These are phyloP conservation scores for Oostethus manadensis DNA, from an alignment of 2,113 vertebrate species.

Conservation along the genomic window DNA sequence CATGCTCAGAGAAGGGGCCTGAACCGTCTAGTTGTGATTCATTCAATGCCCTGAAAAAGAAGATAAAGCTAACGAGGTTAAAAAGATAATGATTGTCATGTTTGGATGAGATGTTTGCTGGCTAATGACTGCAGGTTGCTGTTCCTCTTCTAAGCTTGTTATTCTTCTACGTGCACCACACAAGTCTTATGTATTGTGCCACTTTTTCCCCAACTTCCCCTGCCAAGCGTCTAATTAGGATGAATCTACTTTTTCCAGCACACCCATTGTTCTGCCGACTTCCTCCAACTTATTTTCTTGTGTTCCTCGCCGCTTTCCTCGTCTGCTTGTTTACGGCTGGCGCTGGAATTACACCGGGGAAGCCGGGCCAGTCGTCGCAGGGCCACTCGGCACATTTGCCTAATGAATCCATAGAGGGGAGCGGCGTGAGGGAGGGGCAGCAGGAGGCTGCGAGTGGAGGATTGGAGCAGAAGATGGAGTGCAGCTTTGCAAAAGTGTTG, in stretches of 20 bases:
- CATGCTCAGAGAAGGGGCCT: too few relatives aligned
- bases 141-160: not conserved
- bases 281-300: constrained; percentile 6
- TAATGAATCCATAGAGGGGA: constrained; percentile 42
- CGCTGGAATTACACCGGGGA: constrained; percentile 29
- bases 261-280: not conserved
- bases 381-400: constrained; percentile 25
- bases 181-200: not conserved
- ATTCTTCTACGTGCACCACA: not conserved
- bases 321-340: constrained; percentile 18
- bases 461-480: not conserved
- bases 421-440: not conserved
- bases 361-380: constrained; percentile 1
- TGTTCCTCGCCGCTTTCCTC: constrained; percentile 31
- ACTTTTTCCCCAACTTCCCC: not conserved
- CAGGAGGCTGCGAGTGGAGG: not conserved
- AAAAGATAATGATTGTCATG: too few relatives aligned
- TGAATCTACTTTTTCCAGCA: not conserved
- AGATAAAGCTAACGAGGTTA: too few relatives aligned
- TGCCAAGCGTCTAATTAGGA: not conserved
- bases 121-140: too few relatives aligned
- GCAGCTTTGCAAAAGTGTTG: not conserved
- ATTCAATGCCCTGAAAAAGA: too few relatives aligned
- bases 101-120: too few relatives aligned
- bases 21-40: too few relatives aligned